Conservation (phyloP, 2,888 invertebrate genomes). For the Athripsodes cinereus region DNA sequence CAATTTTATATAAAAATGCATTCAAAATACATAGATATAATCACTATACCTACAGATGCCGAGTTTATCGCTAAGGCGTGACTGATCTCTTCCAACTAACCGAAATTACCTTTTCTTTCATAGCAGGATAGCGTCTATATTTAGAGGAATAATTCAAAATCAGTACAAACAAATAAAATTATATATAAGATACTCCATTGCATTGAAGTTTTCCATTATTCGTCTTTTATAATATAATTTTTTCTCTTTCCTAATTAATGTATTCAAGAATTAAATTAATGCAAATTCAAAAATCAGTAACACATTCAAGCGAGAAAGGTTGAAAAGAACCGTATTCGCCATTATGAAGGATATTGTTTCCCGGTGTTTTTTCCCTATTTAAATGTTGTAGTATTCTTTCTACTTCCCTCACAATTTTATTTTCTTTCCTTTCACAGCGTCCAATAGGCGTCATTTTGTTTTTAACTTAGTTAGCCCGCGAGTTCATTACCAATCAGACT, state of each 20-base stretch:
- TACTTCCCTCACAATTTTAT: slow-evolving; percentile 5
- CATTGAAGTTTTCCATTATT: slow-evolving; percentile 14
- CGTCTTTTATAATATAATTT: slow-evolving; percentile 6
- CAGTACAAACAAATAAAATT: no score
- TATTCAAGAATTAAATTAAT: slow-evolving; percentile 20
- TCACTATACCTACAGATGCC: no score
- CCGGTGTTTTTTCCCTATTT: slow-evolving; percentile 14
- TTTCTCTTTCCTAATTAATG: slow-evolving; percentile 21
- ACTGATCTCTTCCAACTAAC: no score
- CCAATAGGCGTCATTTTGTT: background rate
- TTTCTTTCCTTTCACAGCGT: background rate
- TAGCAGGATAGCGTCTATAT: no score
- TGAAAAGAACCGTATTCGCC: slow-evolving; percentile 17
- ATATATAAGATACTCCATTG: no score
- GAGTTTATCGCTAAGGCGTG: no score
- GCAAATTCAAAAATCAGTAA: slow-evolving; percentile 22
- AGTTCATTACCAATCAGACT: no score
- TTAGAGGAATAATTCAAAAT: no score
- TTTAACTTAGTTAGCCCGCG: background rate
- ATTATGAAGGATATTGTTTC: slow-evolving; percentile 22
- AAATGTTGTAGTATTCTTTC: slow-evolving; percentile 12
- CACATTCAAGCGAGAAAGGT: slow-evolving; percentile 20
- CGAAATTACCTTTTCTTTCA: no score
- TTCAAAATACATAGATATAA: no score
- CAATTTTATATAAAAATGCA: no score